phyloP scores from a whole-genome alignment of 2,888 invertebrate species.

The Diplolepis rosae region DNA sequence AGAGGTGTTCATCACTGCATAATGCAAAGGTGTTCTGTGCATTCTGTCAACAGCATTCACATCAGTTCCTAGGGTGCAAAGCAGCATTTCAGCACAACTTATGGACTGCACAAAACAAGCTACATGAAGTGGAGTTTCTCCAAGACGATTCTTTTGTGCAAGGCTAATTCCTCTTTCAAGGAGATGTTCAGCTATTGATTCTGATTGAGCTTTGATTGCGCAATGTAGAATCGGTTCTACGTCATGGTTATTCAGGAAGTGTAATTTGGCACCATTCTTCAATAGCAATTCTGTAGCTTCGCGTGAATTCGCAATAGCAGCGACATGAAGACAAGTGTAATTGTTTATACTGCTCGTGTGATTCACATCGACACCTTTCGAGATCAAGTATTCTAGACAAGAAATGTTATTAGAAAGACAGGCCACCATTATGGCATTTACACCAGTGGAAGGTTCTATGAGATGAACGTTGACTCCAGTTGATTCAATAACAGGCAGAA shows the following conservation, averaged over 20 bases:
- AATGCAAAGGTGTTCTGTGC: constrained; percentile 72
- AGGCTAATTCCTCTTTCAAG: constrained; percentile 72
- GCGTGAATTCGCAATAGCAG: constrained; percentile 74
- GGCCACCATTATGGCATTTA: constrained; percentile 84
- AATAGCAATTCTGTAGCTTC: constrained; percentile 72
- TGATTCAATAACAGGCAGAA: constrained; percentile 80
- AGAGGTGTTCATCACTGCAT: constrained; percentile 71
- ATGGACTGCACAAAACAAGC: constrained; percentile 72
- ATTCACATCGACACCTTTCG: constrained; percentile 83
- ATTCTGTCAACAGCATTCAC: constrained; percentile 71
- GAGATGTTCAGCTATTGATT: constrained; percentile 69
- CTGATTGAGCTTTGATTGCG: constrained; percentile 70
- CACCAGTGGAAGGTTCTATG: constrained; percentile 82
- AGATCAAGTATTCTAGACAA: constrained; percentile 82
- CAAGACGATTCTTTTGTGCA: constrained; percentile 68
- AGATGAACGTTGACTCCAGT: constrained; percentile 83
- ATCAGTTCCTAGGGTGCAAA: constrained; percentile 62
- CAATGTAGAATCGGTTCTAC: constrained; percentile 75
- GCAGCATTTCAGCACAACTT: constrained; percentile 65
- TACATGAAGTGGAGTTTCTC: constrained; percentile 75
- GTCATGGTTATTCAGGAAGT: constrained; percentile 50
- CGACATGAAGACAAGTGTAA: constrained; percentile 75
- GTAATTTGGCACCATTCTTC: constrained; percentile 69
- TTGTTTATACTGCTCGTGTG: constrained; percentile 54
- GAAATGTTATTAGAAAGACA: constrained; percentile 84